Percentiles rank a stretch among this genome's conserved stretches.
These are phyloP conservation scores for Daboia siamensis DNA, from an alignment of 2,113 vertebrate genomes.

Conservation along the genomic window DNA sequence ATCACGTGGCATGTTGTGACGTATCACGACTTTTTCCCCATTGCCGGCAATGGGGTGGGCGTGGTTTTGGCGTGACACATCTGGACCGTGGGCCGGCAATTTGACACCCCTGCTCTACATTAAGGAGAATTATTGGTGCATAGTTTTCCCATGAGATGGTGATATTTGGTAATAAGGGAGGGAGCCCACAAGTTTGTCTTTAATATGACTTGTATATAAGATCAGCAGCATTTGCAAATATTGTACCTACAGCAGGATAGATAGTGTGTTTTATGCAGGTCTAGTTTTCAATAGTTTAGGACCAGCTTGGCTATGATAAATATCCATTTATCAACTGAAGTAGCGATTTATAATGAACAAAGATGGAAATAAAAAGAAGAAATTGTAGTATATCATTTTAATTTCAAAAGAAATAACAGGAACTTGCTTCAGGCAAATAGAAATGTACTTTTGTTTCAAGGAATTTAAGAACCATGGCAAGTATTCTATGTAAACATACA, in stretches of 20 bases:
- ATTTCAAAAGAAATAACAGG: conserved; percentile 31
- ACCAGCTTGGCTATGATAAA: background rate
- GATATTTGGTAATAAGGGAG: background rate
- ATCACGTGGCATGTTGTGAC: too few species aligned
- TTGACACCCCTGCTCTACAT: background rate
- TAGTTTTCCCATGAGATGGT: background rate
- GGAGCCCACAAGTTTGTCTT: background rate
- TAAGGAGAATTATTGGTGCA: background rate
- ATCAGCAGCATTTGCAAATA: background rate
- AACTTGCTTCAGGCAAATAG: background rate
- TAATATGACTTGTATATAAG: background rate
- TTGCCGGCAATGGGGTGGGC: too few species aligned
- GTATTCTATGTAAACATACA: conserved; percentile 33
- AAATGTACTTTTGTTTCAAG: conserved; percentile 41
- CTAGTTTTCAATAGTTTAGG: background rate
- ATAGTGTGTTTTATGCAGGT: background rate
- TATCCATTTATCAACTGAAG: background rate
- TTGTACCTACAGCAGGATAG: background rate
- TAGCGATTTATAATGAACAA: conserved; percentile 27
- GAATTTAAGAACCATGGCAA: conserved; percentile 35
- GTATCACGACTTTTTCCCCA: too few species aligned
- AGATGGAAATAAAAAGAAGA: conserved; percentile 34
- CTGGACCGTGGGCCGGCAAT: too few species aligned
- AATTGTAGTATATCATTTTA: conserved; percentile 24
- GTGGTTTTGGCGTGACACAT: too few species aligned